Percentiles rank a stretch among this genome's conserved stretches.
Conservation (phyloP, 1,140 invertebrate genomes). For the Drosophila takahashii region DNA sequence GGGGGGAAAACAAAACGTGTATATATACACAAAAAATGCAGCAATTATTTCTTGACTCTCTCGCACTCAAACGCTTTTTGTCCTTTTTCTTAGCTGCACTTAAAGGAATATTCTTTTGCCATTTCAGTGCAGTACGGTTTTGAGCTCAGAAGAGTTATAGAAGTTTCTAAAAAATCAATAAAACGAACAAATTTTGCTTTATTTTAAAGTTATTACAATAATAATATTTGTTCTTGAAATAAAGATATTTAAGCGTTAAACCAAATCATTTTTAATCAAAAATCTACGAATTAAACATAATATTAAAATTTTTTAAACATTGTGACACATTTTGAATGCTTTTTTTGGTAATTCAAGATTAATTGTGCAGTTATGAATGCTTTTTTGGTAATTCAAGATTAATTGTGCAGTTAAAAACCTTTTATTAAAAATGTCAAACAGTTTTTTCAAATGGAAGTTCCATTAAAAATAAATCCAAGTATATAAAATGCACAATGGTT, state of each 20-base stretch:
- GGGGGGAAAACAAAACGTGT: conserved; percentile 6
- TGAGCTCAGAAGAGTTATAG: not conserved
- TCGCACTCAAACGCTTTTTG: conserved; percentile 46
- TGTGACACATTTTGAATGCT: no score
- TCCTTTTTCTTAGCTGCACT: conserved; percentile 31
- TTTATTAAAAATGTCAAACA: not conserved
- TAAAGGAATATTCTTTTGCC: not conserved
- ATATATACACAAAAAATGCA: conserved; percentile 40
- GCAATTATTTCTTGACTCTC: conserved; percentile 70
- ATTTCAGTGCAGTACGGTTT: not conserved
- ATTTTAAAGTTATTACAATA: no score
- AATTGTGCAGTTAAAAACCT: not conserved
- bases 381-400: not conserved
- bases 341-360: not conserved
- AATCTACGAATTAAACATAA: no score
- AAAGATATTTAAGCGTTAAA: no score
- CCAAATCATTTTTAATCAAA: no score
- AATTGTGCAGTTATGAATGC: not conserved
- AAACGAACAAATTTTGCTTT: no score
- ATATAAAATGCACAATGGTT: not conserved
- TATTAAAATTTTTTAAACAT: no score
- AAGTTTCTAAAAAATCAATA: not conserved
- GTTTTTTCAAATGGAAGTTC: not conserved
- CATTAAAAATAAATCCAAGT: not conserved
- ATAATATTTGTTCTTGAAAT: no score